Evolutionary conservation across 2,797 vertebrate genomes (phyloP), one percentile per base, ranked within the genome.

Genomic region (Argya squamiceps): DNA sequence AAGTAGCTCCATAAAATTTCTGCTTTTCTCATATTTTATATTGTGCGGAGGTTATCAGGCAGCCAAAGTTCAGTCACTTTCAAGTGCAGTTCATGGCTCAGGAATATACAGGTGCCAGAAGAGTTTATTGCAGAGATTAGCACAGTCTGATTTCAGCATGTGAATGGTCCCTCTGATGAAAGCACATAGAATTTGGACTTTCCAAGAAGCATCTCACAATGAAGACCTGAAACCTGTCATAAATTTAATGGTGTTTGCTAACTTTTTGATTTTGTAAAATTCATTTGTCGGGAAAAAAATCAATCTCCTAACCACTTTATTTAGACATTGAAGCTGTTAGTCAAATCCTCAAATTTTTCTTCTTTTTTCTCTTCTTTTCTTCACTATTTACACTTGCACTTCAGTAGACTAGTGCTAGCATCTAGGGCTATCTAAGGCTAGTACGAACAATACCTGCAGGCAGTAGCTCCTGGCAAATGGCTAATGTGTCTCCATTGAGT

Each of bases 1-100:
- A 94, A 96, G 70, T 67, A 90, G 83, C 34, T 95, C 60, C 63
- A 74, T 88, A 95, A 92, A 88, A 90, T 84, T 92, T 79, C 77
- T 73, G 34, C 74, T 92, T 88, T 43, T 79, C 88, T 92, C 83
- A 69, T 96, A 91, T 88, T 70, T 88, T 47, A 32, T 52, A 84
- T 79, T 95, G 74, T 93, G 36, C 2, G 0, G 52, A 90, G 89
- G 93, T 95, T 97, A 96, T 97, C 95, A 84, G 70, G 7, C 85
- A 94, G 70, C 15, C 60, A 90, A 90, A 91, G 89, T 86, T 95
- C 96, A 93, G 77, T 73, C 63, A 68, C 44, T 76, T 46, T 86
- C 44, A 88, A 91, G 53, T 37, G 41, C 65, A 76, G 74, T 84
- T 96, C 83, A 56, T 4, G 14, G 76, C 70, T 86, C 36, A 75